Evolutionary conservation across 2,797 vertebrate species (phyloP).

Genomic region (Myotis vivesi): DNA sequence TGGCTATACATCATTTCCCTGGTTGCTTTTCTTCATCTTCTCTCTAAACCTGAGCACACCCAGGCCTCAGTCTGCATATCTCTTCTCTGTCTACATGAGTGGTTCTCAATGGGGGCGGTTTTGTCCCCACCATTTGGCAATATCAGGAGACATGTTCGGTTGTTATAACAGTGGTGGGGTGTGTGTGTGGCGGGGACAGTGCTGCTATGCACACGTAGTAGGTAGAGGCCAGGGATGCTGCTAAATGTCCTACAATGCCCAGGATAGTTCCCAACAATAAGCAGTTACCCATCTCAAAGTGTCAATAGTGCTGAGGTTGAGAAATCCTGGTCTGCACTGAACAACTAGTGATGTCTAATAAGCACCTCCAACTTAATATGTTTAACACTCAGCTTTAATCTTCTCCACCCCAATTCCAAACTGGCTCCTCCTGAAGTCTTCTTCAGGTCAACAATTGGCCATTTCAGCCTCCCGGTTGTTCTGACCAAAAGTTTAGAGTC

Average conservation of each 20-base stretch:
- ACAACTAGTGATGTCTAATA: background rate
- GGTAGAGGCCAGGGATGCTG: background rate
- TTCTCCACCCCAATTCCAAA: background rate
- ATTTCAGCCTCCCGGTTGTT: background rate
- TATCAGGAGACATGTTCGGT: background rate
- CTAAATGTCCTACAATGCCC: background rate
- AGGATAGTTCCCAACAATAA: background rate
- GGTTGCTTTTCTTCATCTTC: background rate
- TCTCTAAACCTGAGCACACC: background rate
- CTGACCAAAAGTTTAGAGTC: background rate
- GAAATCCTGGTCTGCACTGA: background rate
- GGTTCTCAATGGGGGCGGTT: background rate
- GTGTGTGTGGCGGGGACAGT: no score
- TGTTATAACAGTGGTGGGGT: background rate
- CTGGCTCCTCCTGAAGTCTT: background rate
- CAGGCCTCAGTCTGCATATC: background rate
- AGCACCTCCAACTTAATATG: background rate
- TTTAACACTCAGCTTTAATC: background rate
- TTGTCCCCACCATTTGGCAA: background rate
- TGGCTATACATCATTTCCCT: background rate
- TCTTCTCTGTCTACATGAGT: background rate
- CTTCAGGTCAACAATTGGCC: background rate
- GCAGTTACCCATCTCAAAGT: background rate
- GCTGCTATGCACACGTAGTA: background rate
- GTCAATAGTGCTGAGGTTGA: background rate